phyloP scores from a whole-genome alignment of 2,888 invertebrate genomes.

The Calameuta idolon region DNA sequence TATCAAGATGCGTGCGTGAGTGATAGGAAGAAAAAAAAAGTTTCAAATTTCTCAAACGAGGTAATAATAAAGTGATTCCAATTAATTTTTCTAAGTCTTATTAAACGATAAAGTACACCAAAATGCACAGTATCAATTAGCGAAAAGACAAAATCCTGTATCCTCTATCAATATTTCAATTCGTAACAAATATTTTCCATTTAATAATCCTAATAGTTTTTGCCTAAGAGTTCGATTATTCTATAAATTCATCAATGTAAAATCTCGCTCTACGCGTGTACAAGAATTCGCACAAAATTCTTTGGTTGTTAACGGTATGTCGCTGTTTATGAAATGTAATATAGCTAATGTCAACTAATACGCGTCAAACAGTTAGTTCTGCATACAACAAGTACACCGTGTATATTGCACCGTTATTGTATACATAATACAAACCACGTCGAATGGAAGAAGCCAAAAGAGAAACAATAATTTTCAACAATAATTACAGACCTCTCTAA shows the following conservation, averaged over 20 bases:
- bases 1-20: neutral
- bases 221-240: neutral
- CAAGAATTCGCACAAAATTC: neutral
- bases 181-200: neutral
- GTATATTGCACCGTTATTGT: neutral
- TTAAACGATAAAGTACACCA: neutral
- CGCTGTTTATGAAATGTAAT: neutral
- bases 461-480: neutral
- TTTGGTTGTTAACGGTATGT: neutral
- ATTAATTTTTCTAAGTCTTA: neutral
- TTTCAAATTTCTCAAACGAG: neutral
- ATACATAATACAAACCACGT: neutral
- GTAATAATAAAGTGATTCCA: neutral
- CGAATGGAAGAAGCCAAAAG: neutral
- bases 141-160: neutral
- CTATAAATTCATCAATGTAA: neutral
- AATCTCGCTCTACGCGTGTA: neutral
- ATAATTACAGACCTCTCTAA: neutral
- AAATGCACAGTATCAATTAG: neutral
- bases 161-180: neutral
- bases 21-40: neutral
- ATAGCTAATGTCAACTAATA: neutral
- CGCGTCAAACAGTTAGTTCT: neutral
- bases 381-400: neutral
- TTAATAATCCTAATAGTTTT: neutral